Conservation (phyloP, 2,113 vertebrate species). For the Campylomormyrus tamandua region DNA sequence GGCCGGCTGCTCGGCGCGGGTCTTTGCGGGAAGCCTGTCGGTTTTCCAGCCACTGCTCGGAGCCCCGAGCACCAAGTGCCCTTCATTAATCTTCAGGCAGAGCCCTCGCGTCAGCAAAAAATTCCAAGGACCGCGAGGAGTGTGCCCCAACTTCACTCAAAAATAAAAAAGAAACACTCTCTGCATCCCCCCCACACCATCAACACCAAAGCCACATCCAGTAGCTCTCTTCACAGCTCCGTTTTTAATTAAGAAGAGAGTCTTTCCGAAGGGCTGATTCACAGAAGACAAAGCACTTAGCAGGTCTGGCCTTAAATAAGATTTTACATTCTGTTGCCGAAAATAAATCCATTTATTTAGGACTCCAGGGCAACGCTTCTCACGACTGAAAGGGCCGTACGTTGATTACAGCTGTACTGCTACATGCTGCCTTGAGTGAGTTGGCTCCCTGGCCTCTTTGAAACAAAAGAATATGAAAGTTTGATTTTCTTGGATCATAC, state of each 20-base stretch:
- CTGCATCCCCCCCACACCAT: constrained; percentile 8
- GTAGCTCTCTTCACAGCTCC: constrained; percentile 38
- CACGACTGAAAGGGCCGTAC: constrained; percentile 48
- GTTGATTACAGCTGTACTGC: constrained; percentile 51
- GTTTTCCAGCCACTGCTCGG: constrained; percentile 50
- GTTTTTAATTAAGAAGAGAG: constrained; percentile 51
- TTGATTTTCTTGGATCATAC: constrained; percentile 38
- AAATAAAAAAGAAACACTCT: constrained; percentile 15
- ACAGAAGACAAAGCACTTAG: constrained; percentile 60
- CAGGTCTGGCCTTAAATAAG: constrained; percentile 57
- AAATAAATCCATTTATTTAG: constrained; percentile 63
- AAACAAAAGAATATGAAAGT: constrained; percentile 39
- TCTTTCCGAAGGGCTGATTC: constrained; percentile 45
- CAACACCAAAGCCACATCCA: constrained; percentile 14
- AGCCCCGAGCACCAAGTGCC: constrained; percentile 46
- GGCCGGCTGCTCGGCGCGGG: constrained; percentile 33
- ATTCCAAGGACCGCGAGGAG: constrained; percentile 27
- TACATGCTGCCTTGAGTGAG: constrained; percentile 35
- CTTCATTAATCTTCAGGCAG: constrained; percentile 57
- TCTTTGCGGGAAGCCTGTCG: constrained; percentile 45
- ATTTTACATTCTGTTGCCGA: constrained; percentile 53
- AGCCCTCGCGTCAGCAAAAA: constrained; percentile 55
- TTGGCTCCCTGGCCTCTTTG: constrained; percentile 38
- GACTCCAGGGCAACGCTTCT: constrained; percentile 51
- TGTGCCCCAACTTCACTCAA: constrained; percentile 37